phyloP scores from a whole-genome alignment of 2,113 vertebrate genomes.

The Dasypus novemcinctus region DNA sequence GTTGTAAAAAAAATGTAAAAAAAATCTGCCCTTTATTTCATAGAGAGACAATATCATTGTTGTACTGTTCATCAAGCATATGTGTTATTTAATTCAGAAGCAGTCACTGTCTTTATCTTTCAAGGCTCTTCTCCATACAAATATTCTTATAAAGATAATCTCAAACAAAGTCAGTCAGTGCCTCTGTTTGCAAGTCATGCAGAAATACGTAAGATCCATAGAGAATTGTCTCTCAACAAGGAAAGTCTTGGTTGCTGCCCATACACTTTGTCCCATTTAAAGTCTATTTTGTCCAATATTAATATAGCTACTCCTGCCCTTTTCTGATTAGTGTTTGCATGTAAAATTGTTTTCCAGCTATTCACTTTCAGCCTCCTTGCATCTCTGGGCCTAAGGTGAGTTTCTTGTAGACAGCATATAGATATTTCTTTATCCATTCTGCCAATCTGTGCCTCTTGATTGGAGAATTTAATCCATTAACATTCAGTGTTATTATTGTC shows the following conservation, averaged over 20 bases:
- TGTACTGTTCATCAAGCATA: not conserved
- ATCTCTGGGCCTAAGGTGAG: too few species aligned
- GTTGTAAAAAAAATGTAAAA: too few species aligned
- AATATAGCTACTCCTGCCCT: too few species aligned
- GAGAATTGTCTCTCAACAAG: not conserved
- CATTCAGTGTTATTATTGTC: too few species aligned
- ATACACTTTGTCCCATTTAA: not conserved
- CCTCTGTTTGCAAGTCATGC: not conserved
- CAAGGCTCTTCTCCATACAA: not conserved
- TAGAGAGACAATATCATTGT: not conserved
- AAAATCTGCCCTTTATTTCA: not conserved
- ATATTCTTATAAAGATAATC: not conserved
- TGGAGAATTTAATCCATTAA: too few species aligned
- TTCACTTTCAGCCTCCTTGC: too few species aligned
- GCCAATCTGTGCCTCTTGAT: too few species aligned
- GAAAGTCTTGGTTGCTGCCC: not conserved
- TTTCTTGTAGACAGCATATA: too few species aligned
- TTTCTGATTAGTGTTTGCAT: too few species aligned
- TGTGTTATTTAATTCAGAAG: not conserved
- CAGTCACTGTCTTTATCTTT: not conserved
- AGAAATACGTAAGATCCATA: not conserved
- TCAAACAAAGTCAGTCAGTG: not conserved
- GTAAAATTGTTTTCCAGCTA: too few species aligned
- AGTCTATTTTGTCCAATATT: too few species aligned
- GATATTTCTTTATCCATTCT: too few species aligned